A percentile compares a stretch with the other conserved stretches of the same genome.
phyloP scores from a whole-genome alignment of 2,113 vertebrate species.

The Corvus cornix region DNA sequence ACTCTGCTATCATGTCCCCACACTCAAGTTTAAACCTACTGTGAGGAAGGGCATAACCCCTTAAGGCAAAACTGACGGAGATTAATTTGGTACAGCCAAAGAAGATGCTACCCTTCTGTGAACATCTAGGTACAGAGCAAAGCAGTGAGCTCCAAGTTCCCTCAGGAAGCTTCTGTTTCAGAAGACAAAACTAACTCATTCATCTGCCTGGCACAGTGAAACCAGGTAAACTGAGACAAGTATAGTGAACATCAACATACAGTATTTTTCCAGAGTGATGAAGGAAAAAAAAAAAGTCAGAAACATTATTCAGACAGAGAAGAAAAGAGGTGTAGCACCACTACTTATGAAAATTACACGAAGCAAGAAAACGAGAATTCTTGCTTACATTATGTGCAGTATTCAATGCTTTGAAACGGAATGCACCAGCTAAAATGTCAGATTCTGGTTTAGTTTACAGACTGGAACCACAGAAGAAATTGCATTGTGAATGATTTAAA shows the following conservation, averaged over 20 bases:
- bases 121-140: not conserved
- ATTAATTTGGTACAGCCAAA: not conserved
- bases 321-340: not conserved
- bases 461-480: not conserved
- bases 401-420: not conserved
- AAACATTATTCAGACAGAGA: not conserved
- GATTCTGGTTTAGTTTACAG: not conserved
- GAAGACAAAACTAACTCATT: not conserved
- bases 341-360: not conserved
- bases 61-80: not conserved
- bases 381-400: not conserved
- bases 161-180: not conserved
- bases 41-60: not conserved
- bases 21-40: not conserved
- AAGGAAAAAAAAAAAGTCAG: not conserved
- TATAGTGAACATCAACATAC: not conserved
- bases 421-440: not conserved
- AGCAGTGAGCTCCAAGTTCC: not conserved
- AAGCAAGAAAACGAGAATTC: not conserved
- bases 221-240: not conserved
- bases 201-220: not conserved
- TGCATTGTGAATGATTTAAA: not conserved
- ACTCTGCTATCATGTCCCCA: not conserved
- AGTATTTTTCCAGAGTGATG: not conserved
- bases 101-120: not conserved